These are phyloP conservation scores for Dysmachus trigonus DNA, from an alignment of 2,888 invertebrate genomes.

Conservation along the genomic window DNA sequence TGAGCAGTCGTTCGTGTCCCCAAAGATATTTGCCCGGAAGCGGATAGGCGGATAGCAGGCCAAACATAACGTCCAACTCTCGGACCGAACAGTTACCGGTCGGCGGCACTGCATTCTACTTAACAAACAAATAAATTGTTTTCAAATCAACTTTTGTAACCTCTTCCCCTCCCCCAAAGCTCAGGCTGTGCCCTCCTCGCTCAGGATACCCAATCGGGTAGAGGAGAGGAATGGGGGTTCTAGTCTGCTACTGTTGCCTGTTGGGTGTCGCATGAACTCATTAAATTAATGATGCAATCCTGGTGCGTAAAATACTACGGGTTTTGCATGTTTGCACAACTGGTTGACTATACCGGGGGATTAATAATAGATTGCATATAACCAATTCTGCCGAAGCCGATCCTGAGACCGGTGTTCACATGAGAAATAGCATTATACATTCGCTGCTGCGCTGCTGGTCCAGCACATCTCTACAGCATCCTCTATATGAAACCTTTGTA, in stretches of 20 bases:
- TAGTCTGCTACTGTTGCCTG: neutral
- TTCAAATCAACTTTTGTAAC: constrained; percentile 41
- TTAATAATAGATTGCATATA: constrained; percentile 49
- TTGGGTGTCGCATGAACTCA: constrained; percentile 46
- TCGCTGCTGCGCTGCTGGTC: neutral
- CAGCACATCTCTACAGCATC: neutral
- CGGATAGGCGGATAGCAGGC: neutral
- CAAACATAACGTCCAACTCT: neutral
- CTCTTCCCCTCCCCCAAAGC: neutral
- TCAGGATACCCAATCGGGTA: neutral
- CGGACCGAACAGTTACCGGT: neutral
- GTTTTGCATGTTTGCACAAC: constrained; percentile 50
- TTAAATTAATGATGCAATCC: constrained; percentile 50
- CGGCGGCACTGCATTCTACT: constrained; percentile 17
- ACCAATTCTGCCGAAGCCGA: constrained; percentile 34
- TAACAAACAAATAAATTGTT: constrained; percentile 41
- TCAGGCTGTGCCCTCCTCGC: neutral
- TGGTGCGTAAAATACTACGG: constrained; percentile 48
- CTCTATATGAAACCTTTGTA: neutral
- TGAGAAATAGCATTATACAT: neutral
- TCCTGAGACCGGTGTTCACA: neutral
- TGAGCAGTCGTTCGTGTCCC: constrained; percentile 13
- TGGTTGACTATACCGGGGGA: constrained; percentile 47
- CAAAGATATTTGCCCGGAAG: constrained; percentile 27
- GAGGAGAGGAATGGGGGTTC: neutral